Percentiles rank a stretch among this genome's conserved stretches.
Evolutionary conservation across 2,888 invertebrate species (phyloP).

Genomic region (Nomada fucata): DNA sequence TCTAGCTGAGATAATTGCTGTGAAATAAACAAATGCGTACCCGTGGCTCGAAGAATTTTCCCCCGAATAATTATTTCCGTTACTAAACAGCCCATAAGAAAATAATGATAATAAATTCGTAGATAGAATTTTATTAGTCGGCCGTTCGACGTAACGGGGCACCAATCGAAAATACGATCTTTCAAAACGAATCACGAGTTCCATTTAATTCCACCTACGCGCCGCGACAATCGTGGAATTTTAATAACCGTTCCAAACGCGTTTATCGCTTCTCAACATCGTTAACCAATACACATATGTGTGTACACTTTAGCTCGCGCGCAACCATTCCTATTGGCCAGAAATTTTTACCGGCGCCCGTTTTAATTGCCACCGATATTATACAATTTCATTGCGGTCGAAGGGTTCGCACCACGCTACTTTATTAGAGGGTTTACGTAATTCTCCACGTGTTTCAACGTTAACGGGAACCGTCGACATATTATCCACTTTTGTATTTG

Average conservation of each 20-base stretch:
- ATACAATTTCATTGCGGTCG: conserved; percentile 13
- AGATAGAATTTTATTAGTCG: no score
- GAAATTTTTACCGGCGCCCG: conserved; percentile 6
- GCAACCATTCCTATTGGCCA: background rate
- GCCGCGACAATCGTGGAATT: conserved; percentile 3
- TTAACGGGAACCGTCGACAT: background rate
- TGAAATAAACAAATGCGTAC: no score
- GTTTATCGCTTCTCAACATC: conserved; percentile 1
- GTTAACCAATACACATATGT: no score
- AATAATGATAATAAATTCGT: no score
- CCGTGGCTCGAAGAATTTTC: no score
- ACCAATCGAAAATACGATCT: no score
- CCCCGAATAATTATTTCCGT: no score
- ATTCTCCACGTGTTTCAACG: background rate
- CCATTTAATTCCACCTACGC: background rate
- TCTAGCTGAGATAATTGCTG: no score
- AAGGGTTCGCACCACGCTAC: background rate
- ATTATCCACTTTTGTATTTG: conserved; percentile 18
- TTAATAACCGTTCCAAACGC: conserved; percentile 1
- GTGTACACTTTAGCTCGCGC: no score
- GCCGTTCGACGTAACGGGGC: no score
- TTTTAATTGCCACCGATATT: background rate
- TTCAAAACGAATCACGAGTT: background rate
- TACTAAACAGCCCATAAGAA: no score
- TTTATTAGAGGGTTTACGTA: background rate